Base-by-base conservation (phyloP, 1,140 invertebrate species). In the Metopolophium dirhodum region DNA sequence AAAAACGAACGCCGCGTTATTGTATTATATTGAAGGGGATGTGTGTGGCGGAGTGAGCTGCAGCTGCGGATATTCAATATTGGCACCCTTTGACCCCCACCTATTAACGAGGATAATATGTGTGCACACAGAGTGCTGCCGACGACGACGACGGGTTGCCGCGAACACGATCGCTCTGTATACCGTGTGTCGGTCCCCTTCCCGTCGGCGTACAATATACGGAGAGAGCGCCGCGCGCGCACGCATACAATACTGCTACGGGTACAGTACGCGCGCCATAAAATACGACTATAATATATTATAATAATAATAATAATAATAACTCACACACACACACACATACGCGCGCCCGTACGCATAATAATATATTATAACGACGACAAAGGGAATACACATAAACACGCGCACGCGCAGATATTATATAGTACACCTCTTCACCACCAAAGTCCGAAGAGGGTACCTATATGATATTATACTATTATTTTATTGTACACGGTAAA, bases 1-100 rank as follows among this genome's bases (percentile, higher is more conserved):
- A 61, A 90, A 90, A 90, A 90, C 41, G 54, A 61, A 68, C 88
- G 51, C 11, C 51, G 88, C 51, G 35, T 89, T 89, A 37, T 89
- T 57, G n/a, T 35, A n/a, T 77, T 77, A 77, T 18, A 4, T 41
- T 37, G 89, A 90, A 90, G 54, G 89, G 89, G 89, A 90, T 90
- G 88, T 87, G 85, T n/a, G 85, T n/a, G 49, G 51, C 35, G 51
- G 47, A 51, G n/a, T 6, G 30, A 77, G 90, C 14, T 35, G 90
- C 90, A 93, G 91, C 91, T 93, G 91, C 91, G 49, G 91, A 93
- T 93, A 93, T 93, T 85, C 91, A 93, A 93, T 93, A 93, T 93
- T 93, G 91, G 91, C 91, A 93, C 91, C 91, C 91, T 93, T 93
- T 93, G 91, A 93, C 91, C 91, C 91, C 91, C 82, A 93, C 91